These are phyloP conservation scores for Mus minutoides DNA, from an alignment of 2,797 vertebrate species.

Conservation along the genomic window DNA sequence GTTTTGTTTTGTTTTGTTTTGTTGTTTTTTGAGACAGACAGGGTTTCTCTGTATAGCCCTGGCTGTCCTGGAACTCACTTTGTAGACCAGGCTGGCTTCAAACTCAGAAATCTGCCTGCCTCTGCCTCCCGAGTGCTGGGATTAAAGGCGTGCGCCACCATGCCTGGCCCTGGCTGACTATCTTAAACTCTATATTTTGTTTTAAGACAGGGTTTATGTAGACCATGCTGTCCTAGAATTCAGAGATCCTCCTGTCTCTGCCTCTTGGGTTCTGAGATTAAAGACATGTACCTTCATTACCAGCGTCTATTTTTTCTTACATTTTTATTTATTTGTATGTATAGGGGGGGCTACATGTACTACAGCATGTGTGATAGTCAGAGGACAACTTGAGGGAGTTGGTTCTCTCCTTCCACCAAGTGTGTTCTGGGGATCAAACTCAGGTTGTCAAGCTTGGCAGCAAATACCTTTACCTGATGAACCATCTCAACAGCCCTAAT, in stretches of 20 bases:
- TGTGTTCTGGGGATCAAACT: neutral
- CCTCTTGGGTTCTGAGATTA: neutral
- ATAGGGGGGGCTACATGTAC: neutral
- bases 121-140: too few species aligned
- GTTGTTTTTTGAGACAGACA: too few species aligned
- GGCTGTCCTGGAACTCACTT: too few species aligned
- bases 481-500: too few species aligned
- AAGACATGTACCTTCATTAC: neutral
- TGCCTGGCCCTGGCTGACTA: too few species aligned
- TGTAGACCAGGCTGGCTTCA: too few species aligned
- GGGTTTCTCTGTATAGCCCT: too few species aligned
- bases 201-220: neutral
- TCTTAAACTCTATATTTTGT: too few species aligned
- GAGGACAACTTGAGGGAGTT: too few species aligned
- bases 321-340: neutral
- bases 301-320: neutral
- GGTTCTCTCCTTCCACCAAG: neutral
- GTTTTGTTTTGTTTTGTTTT: neutral
- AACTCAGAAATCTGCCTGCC: too few species aligned
- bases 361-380: neutral
- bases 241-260: neutral
- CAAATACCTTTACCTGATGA: neutral
- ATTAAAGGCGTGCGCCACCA: too few species aligned
- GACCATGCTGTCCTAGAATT: neutral
- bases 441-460: neutral